phyloP scores from a whole-genome alignment of 1,140 invertebrate species.

The Plutomurus gul region DNA sequence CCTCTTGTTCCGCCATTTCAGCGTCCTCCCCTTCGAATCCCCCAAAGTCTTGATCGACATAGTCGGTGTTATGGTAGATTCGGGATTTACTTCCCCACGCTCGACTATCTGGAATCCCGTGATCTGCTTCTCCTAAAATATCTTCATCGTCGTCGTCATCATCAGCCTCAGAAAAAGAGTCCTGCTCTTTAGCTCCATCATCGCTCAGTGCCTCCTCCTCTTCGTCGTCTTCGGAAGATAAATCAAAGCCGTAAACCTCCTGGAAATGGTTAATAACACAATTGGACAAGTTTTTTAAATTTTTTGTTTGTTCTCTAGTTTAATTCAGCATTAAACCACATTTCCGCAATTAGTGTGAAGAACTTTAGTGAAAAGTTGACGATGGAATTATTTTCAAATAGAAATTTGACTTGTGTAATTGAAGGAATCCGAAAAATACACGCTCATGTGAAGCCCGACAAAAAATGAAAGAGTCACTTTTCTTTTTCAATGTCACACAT shows the following conservation, averaged over 20 bases:
- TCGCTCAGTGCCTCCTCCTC: constrained; percentile 28
- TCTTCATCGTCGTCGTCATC: constrained; percentile 57
- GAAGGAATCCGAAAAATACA: too few species aligned
- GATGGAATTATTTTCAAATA: too few species aligned
- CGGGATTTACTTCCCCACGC: constrained; percentile 83
- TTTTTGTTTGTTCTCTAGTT: too few species aligned
- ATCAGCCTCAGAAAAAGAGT: constrained; percentile 54
- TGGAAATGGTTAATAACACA: background rate
- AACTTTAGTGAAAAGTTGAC: too few species aligned
- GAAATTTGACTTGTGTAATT: too few species aligned
- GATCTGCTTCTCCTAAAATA: constrained; percentile 71
- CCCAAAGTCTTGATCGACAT: constrained; percentile 82
- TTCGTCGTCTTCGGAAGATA: constrained; percentile 31
- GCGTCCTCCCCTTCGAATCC: constrained; percentile 73
- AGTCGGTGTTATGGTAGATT: constrained; percentile 83
- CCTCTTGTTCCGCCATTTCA: constrained; percentile 76
- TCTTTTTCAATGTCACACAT: too few species aligned
- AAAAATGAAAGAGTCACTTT: too few species aligned
- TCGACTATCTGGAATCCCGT: constrained; percentile 73
- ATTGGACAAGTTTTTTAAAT: background rate
- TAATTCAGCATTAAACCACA: too few species aligned
- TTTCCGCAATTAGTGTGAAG: background rate
- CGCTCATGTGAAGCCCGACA: too few species aligned
- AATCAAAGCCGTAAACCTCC: constrained; percentile 43
- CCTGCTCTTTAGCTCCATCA: constrained; percentile 54